Evolutionary conservation across 92 coral and sea anemone species (phyloP), one percentile per base, ranked within the genome.

Genomic region (Zoanthus sociatus): DNA sequence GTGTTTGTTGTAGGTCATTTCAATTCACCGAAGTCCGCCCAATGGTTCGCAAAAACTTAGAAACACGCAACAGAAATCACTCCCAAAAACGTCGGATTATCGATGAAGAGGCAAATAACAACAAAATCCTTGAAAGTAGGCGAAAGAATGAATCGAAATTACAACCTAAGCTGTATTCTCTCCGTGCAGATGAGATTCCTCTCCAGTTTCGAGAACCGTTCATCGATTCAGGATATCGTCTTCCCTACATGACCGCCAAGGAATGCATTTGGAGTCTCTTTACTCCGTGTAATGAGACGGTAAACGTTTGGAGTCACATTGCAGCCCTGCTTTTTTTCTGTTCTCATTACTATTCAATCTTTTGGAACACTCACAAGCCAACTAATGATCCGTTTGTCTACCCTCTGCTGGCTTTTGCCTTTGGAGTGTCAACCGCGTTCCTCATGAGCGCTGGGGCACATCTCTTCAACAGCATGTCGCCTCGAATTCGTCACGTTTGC

Each of bases 301-400:
- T 97, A 20, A 97, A 97, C 60, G 98, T 97, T 14, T 97, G 99
- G 99, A 93, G 94, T 0, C 99, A 97, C 54, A 61, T 97, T 14
- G 47, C 75, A 30, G 98, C 95, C 42, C 77, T 88, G 83, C 71
- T 91, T 15, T 90, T 82, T 75, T 89, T 95, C 77, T 82, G 93
- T 20, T 54, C 84, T 56, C 92, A 87, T 31, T 95, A 93, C 64
- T 84, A 84, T 17, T 78, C 91, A 8, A 84, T 95, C 20, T 91
- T 95, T 78, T 77, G 75, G 32, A 72, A 44, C 66, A 84, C 55
- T 61, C 87, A 88, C 79, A 75, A 89, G 31, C 96, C 98, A 16
- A 53, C 95, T 12, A 74, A 86, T 9, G 99, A 97, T 53, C 85
- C 92, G 5, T 97, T 95, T 85, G 95, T 91, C 61, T 97, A 94